phyloP scores from a whole-genome alignment of 2,797 vertebrate species.

The Pitangus sulphuratus region DNA sequence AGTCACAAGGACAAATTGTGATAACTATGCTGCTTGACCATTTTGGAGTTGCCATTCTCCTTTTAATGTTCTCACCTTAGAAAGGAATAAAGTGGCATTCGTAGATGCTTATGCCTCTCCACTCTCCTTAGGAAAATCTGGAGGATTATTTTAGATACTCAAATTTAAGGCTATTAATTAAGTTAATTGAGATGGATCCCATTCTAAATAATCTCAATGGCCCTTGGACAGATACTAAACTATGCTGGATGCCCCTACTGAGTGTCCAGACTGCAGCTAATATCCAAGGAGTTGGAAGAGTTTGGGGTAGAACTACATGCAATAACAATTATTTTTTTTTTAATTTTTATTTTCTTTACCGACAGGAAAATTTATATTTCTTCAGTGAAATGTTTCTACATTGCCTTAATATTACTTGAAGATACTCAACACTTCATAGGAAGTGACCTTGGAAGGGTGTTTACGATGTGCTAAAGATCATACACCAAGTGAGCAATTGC shows the following conservation, averaged over 20 bases:
- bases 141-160: not conserved
- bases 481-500: slow-evolving; percentile 36
- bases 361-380: not conserved
- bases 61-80: not conserved
- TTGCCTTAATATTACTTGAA: not conserved
- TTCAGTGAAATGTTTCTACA: not conserved
- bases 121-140: not conserved
- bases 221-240: not conserved
- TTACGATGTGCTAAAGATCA: not conserved
- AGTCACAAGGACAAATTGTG: not conserved
- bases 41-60: not conserved
- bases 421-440: not conserved
- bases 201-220: not conserved
- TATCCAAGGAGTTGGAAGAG: not conserved
- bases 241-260: not conserved
- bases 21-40: not conserved
- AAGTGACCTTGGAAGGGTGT: not conserved
- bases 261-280: not conserved
- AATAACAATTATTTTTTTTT: not conserved
- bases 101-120: not conserved
- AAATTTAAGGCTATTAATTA: not conserved
- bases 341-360: not conserved
- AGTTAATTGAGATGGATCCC: not conserved
- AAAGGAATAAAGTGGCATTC: not conserved
- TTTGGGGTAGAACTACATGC: not conserved